Evolutionary conservation across 2,797 vertebrate species (phyloP).

Genomic region (Schizothorax lantsangensis): DNA sequence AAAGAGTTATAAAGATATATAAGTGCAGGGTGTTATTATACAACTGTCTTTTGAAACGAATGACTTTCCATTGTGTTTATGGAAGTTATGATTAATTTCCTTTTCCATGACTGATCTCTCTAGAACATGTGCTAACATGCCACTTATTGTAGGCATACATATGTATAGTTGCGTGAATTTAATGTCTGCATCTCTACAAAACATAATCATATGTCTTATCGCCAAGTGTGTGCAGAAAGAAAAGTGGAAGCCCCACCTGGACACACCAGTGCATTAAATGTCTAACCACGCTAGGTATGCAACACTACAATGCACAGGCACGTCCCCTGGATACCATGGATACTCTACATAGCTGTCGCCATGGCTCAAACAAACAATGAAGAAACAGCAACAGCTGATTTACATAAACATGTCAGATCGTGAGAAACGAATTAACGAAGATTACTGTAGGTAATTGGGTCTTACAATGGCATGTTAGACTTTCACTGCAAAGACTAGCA

Average conservation of each 20-base stretch:
- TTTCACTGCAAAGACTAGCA: not conserved
- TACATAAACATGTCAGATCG: not conserved
- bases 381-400: not conserved
- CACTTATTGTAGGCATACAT: not conserved
- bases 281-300: constrained; percentile 16
- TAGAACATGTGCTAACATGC: not conserved
- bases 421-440: not conserved
- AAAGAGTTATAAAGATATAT: not conserved
- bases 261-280: constrained; percentile 32
- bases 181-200: not conserved
- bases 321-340: constrained; percentile 6
- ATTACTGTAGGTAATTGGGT: not conserved
- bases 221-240: constrained; percentile 13
- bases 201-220: constrained; percentile 17
- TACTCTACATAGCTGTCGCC: not conserved
- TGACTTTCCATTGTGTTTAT: not conserved
- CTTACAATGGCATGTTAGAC: not conserved
- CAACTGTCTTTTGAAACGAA: not conserved
- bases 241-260: constrained; percentile 4
- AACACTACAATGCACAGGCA: not conserved
- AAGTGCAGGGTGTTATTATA: constrained; percentile 1
- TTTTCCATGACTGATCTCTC: not conserved
- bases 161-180: not conserved
- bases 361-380: not conserved
- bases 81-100: not conserved